Percentiles rank a stretch among this genome's conserved stretches.
These are phyloP conservation scores for Falcaria lacertinaria DNA, from an alignment of 2,888 invertebrate species.

Conservation along the genomic window DNA sequence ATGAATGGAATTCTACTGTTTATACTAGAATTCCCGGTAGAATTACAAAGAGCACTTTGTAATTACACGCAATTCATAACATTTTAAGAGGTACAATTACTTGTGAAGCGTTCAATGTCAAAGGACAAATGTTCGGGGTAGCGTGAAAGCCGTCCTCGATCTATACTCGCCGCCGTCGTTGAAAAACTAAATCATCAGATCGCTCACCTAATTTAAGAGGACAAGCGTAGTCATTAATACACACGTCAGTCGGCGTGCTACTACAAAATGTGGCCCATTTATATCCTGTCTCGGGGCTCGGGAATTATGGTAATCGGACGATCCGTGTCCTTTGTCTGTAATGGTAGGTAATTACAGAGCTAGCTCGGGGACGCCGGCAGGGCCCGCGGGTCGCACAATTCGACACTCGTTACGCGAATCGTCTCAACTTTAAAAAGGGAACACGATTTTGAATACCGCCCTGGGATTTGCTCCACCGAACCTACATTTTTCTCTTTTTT, in stretches of 20 bases:
- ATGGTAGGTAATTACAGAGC: conserved; percentile 76
- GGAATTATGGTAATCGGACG: conserved; percentile 79
- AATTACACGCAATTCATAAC: conserved; percentile 3
- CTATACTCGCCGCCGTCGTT: conserved; percentile 43
- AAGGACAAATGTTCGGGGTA: conserved; percentile 29
- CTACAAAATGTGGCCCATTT: conserved; percentile 78
- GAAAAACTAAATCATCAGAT: conserved; percentile 76
- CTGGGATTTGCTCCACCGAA: conserved; percentile 63
- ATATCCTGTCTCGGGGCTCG: conserved; percentile 70
- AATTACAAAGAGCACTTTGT: background rate
- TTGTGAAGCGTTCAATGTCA: conserved; percentile 23
- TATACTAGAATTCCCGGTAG: background rate
- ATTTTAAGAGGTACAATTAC: conserved; percentile 5
- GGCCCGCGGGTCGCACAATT: conserved; percentile 65
- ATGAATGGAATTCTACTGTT: background rate
- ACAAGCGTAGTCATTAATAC: conserved; percentile 78
- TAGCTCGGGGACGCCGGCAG: conserved; percentile 65
- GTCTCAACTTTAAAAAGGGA: conserved; percentile 77
- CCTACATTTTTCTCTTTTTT: conserved; percentile 37
- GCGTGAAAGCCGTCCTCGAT: conserved; percentile 23
- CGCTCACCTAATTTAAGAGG: conserved; percentile 77
- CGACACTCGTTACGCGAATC: conserved; percentile 78
- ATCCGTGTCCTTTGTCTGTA: conserved; percentile 78
- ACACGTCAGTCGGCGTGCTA: conserved; percentile 76
- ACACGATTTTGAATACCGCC: conserved; percentile 70